Base-by-base conservation (phyloP, 2,113 vertebrate species). In the Lasiurus borealis region DNA sequence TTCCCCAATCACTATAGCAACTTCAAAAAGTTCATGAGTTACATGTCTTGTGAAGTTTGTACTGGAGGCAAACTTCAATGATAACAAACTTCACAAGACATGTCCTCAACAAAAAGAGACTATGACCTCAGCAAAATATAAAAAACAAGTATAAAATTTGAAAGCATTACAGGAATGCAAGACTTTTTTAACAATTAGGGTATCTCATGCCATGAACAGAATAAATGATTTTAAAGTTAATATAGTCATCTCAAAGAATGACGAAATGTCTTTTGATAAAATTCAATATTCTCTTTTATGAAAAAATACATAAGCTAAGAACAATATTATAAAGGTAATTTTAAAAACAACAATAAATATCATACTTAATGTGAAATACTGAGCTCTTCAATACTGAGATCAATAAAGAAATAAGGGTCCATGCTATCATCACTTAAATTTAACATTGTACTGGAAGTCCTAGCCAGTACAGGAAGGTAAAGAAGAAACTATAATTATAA, bases 351-450 rank as follows among this genome's bases (percentile, higher is more conserved):
- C 1, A 59, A 75, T 6, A 88, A 48, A 89, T 71, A 71, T 27
- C 2, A n/a, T n/a, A 88, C 6, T 72, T 88, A 73, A 81, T n/a
- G 11, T 85, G n/a, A 88, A 68, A 34, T 94, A 78, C 10, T 91
- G 21, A 52, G 50, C 64, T 88, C n/a, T 76, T 76, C 75, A 89
- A 50, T 21, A 64, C n/a, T 59, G 52, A 71, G 23, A 71, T 54
- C 34, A 96, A 69, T 92, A 44, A 90, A 52, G 52, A 92, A 84
- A 93, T 54, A 95, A 50, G 69, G 15, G 52, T 46, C 3, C 13
- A 90, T 77, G 8, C 5, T 77, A 64, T 64, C 18, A 76, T 82
- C 52, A 77, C 25, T 90, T 66, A 68, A 48, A 76, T 87, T 86
- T 77, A 40, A 52, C 11, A 76, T 75, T 72, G 6, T 46, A 57